Evolutionary conservation across 2,888 invertebrate species (phyloP), one percentile per base, ranked within the genome.

Genomic region (Caenorhabditis sp.): DNA sequence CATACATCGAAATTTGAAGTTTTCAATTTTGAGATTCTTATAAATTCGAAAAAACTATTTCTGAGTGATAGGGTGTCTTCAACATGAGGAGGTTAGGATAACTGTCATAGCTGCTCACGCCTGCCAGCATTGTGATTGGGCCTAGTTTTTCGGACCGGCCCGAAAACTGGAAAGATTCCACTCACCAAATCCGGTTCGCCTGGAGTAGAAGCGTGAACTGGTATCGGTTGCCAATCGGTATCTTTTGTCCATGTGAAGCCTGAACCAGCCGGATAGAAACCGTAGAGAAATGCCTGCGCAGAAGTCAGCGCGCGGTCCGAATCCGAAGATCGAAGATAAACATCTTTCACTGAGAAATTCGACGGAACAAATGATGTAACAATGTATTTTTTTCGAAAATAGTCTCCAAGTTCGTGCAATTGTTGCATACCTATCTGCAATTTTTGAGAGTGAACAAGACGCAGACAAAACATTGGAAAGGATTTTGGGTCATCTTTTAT

Each of bases 281-380:
- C 95, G 62, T 94, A 94, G 75, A 95, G 90, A 88, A 94, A 92
- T 0, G 92, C 91, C 86, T 92, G 91, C 0, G 94, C 95, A 67
- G 94, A 94, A 93, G 94, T 94, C 64, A 89, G 66, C 1, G 89
- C 88, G 43, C 89, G 69, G 58, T 89, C 88, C 36, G 70, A 73
- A 69, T 88, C 86, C 12, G 89, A 88, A 60, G 89, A 89, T 14
- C 85, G 79, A 3, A 89, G 81, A 57, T 81, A 78, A 5, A 88
- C 71, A 79, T 84, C 73, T 21, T 66, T 68, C 2, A 58, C 54
- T 12, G 75, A 61, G 43, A 76, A 82, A n/a, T 72, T 66, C 0
- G 62, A 49, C 4, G 59, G 62, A 12, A 78, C 59, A 43, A 78
- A 78, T 2, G 53, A 53, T 10, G 63, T 59, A 24, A 62, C 67